Evolutionary conservation across 2,797 vertebrate species (phyloP).

Genomic region (Graptemys geographica): DNA sequence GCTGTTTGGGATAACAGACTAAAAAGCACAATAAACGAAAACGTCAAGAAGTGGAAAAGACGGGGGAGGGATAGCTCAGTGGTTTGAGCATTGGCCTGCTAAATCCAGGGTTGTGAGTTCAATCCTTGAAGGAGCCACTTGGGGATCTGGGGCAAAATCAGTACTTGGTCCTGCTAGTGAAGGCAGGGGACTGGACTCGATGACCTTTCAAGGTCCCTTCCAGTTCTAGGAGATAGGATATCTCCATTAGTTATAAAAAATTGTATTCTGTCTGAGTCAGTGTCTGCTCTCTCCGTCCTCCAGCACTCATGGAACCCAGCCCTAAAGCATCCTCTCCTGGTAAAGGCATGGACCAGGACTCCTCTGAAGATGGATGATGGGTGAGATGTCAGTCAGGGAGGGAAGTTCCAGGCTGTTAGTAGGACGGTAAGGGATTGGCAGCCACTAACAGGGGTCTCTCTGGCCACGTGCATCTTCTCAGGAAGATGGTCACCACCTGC

Average conservation of each 20-base stretch:
- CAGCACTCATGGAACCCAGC: background rate
- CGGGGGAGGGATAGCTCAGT: too few relatives aligned
- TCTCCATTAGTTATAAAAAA: too few relatives aligned
- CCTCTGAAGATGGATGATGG: background rate
- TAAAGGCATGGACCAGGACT: background rate
- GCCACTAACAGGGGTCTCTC: background rate
- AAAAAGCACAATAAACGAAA: background rate
- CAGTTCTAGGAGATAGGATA: too few relatives aligned
- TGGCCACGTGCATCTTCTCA: background rate
- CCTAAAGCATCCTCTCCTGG: background rate
- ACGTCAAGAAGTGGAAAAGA: rapidly evolving
- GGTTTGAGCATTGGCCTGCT: too few relatives aligned
- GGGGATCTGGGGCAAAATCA: too few relatives aligned
- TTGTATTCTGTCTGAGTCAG: background rate
- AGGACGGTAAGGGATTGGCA: background rate
- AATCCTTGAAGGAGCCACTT: too few relatives aligned
- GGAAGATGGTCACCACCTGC: background rate
- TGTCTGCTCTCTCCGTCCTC: background rate
- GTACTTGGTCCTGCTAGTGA: too few relatives aligned
- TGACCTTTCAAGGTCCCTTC: too few relatives aligned
- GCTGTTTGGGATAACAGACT: rapidly evolving
- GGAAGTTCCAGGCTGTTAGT: background rate
- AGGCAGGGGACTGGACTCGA: too few relatives aligned
- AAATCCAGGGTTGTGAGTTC: too few relatives aligned
- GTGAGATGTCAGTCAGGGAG: background rate